Evolutionary conservation across 2,113 vertebrate genomes (phyloP).

Genomic region (Anarrhichthys ocellatus): DNA sequence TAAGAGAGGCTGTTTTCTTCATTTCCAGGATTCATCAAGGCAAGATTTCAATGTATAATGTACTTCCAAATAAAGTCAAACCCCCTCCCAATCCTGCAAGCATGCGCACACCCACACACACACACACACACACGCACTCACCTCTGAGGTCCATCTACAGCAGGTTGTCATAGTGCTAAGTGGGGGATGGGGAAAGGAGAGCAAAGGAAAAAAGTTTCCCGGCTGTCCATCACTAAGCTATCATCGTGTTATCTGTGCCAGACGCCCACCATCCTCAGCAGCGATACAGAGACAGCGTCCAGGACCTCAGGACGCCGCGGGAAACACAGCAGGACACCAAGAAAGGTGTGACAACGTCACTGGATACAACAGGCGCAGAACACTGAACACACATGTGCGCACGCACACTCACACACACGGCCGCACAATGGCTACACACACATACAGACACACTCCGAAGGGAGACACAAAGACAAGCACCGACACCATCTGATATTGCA

Average conservation of each 20-base stretch:
- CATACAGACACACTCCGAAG: constrained; percentile 39
- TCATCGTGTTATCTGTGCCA: constrained; percentile 81
- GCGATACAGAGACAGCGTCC: constrained; percentile 78
- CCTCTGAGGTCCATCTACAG: constrained; percentile 56
- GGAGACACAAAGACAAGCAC: constrained; percentile 61
- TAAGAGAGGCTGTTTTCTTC: constrained; percentile 38
- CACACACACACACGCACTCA: constrained; percentile 16
- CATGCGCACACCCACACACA: background rate
- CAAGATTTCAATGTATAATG: constrained; percentile 34
- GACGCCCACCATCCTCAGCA: constrained; percentile 80
- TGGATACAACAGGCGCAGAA: constrained; percentile 68
- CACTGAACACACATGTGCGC: constrained; percentile 57
- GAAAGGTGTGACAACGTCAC: constrained; percentile 81
- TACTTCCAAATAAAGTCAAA: constrained; percentile 39
- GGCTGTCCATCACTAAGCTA: constrained; percentile 79
- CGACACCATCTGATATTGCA: constrained; percentile 75
- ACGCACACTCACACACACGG: constrained; percentile 48
- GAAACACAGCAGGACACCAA: constrained; percentile 80
- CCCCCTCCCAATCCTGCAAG: constrained; percentile 17
- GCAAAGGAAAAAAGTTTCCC: constrained; percentile 70
- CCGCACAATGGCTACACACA: constrained; percentile 52
- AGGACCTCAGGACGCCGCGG: constrained; percentile 78
- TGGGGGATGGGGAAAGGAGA: constrained; percentile 45
- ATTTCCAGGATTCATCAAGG: constrained; percentile 44
- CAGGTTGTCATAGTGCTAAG: constrained; percentile 57